Evolutionary conservation across 2,797 vertebrate species (phyloP).

Genomic region (Sitta carolinensis): DNA sequence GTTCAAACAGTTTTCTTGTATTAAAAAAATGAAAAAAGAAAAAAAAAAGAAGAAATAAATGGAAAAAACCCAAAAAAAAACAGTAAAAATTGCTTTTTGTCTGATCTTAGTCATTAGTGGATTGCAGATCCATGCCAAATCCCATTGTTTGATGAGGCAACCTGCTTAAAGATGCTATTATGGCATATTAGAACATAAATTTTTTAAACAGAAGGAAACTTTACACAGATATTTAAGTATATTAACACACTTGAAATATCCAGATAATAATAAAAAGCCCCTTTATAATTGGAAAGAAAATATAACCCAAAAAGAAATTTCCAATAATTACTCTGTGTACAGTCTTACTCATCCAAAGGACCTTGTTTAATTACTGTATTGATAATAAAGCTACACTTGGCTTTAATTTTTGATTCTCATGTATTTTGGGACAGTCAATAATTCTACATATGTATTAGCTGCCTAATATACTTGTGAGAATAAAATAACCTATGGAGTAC

Average conservation of each 20-base stretch:
- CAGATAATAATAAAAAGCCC: too few relatives aligned
- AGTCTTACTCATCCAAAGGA: not conserved
- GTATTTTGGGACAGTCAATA: not conserved
- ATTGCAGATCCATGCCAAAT: not conserved
- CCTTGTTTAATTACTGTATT: not conserved
- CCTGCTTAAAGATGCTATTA: not conserved
- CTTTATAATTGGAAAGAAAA: not conserved
- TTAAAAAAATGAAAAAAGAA: not conserved
- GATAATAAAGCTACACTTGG: not conserved
- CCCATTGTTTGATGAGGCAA: not conserved
- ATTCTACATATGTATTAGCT: not conserved
- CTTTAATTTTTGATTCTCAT: not conserved
- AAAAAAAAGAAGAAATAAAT: rapidly evolving
- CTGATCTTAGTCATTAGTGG: not conserved
- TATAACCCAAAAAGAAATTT: not conserved
- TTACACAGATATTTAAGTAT: not conserved
- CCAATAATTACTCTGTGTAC: not conserved
- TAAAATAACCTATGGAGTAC: not conserved
- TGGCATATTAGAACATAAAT: not conserved
- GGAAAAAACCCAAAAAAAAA: rapidly evolving
- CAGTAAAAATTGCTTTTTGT: not conserved
- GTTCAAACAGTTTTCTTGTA: not conserved
- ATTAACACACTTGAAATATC: not conserved
- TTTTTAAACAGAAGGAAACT: not conserved
- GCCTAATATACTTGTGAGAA: not conserved